Percentiles rank a stretch among this genome's conserved stretches.
Evolutionary conservation across 2,113 vertebrate genomes (phyloP).

Genomic region (Scortum barcoo): DNA sequence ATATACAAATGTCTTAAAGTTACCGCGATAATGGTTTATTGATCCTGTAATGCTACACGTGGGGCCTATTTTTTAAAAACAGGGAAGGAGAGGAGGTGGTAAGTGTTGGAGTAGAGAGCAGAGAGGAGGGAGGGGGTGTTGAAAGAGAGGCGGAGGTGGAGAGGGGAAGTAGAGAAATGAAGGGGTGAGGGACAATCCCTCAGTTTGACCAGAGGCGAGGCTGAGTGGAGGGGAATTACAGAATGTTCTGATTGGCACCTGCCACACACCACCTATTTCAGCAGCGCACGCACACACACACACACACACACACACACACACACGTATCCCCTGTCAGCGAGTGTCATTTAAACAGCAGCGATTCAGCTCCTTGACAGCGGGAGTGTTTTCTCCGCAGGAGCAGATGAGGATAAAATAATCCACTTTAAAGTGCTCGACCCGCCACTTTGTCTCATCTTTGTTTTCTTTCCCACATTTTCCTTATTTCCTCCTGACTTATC

Average conservation of each 20-base stretch:
- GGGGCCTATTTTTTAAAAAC: not conserved
- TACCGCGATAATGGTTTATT: conserved; percentile 42
- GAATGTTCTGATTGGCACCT: conserved; percentile 69
- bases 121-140: conserved; percentile 8
- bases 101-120: conserved; percentile 12
- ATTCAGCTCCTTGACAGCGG: conserved; percentile 47
- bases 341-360: conserved; percentile 52
- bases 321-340: conserved; percentile 35
- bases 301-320: not conserved
- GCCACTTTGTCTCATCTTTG: conserved; percentile 38
- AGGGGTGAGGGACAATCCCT: conserved; percentile 68
- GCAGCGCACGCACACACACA: conserved; percentile 7
- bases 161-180: conserved; percentile 39
- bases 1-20: conserved; percentile 54
- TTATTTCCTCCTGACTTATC: not conserved
- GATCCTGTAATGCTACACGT: conserved; percentile 33
- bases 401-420: conserved; percentile 55
- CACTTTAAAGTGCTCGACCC: conserved; percentile 41
- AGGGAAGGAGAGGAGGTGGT: conserved; percentile 3
- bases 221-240: conserved; percentile 67
- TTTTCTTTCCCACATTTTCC: conserved; percentile 2
- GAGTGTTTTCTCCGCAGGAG: conserved; percentile 34
- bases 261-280: conserved; percentile 33
- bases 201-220: conserved; percentile 60
- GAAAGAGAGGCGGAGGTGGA: conserved; percentile 33